Percentiles rank a stretch among this genome's conserved stretches.
phyloP scores from a whole-genome alignment of 2,888 invertebrate genomes.

The Drepana falcataria region DNA sequence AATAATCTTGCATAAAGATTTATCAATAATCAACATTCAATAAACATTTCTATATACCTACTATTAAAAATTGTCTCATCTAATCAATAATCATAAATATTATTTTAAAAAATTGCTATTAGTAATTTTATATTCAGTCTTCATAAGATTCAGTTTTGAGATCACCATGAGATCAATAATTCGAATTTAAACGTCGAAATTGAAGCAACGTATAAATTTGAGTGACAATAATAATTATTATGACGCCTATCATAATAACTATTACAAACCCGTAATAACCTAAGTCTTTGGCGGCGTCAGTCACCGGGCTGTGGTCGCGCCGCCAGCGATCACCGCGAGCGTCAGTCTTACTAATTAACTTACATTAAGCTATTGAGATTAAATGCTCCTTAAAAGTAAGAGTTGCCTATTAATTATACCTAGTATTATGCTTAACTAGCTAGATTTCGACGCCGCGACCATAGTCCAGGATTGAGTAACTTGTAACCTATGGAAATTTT shows the following conservation, averaged over 20 bases:
- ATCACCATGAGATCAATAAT: constrained; percentile 22
- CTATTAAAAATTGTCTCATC: constrained; percentile 37
- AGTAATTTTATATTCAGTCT: constrained; percentile 17
- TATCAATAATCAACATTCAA: constrained; percentile 58
- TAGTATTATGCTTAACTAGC: constrained; percentile 35
- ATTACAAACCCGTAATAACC: not conserved
- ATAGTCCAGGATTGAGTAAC: constrained; percentile 15
- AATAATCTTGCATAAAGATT: constrained; percentile 53
- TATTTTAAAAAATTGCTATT: constrained; percentile 28
- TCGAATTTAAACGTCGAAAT: not conserved
- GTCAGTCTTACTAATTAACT: constrained; percentile 48
- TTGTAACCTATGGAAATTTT: constrained; percentile 12
- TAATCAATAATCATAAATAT: constrained; percentile 41
- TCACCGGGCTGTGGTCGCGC: not conserved
- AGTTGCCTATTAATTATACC: constrained; percentile 26
- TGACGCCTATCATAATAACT: not conserved
- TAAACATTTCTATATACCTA: constrained; percentile 49
- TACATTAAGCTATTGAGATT: constrained; percentile 39
- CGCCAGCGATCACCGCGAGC: constrained; percentile 4
- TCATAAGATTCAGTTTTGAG: constrained; percentile 7
- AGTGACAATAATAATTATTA: constrained; percentile 3
- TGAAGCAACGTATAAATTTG: constrained; percentile 15
- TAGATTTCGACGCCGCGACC: constrained; percentile 20
- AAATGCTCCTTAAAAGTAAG: constrained; percentile 24
- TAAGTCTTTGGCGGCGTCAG: not conserved